These are phyloP conservation scores for Meriones unguiculatus DNA, from an alignment of 2,113 vertebrate species.

Conservation along the genomic window DNA sequence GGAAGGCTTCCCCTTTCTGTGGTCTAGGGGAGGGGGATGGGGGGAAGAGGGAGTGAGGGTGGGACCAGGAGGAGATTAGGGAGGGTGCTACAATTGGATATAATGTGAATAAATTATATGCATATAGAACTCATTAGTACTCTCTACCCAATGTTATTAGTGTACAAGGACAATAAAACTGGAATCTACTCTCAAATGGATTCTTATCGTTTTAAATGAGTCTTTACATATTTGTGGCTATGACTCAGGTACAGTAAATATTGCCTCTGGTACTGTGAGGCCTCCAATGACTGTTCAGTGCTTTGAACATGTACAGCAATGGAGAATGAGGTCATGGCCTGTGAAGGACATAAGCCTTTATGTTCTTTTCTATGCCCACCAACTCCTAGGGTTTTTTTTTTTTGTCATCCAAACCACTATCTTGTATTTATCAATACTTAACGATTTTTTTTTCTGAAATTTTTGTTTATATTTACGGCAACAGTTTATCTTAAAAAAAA, in stretches of 20 bases:
- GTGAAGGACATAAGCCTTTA: neutral
- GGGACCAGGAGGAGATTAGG: too few relatives aligned
- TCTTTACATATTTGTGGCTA: neutral
- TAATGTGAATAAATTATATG: too few relatives aligned
- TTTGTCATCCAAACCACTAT: neutral
- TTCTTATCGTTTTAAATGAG: conserved; percentile 16
- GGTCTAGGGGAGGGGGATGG: too few relatives aligned
- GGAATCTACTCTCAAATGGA: neutral
- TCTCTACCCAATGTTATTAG: neutral
- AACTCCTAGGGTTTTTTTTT: neutral
- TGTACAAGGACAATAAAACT: neutral
- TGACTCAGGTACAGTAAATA: neutral
- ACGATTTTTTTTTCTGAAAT: neutral
- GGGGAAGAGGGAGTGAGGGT: too few relatives aligned
- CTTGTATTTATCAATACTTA: neutral
- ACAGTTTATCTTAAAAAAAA: neutral
- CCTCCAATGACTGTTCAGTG: neutral
- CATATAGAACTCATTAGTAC: too few relatives aligned
- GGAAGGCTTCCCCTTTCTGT: too few relatives aligned
- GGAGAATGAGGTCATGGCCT: neutral
- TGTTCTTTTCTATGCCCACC: neutral
- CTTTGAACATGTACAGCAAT: too few relatives aligned
- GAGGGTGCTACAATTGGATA: too few relatives aligned
- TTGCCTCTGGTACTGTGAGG: neutral
- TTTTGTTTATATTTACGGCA: neutral